These are phyloP conservation scores for Drosophila melanica DNA, from an alignment of 1,140 invertebrate species.

Conservation along the genomic window DNA sequence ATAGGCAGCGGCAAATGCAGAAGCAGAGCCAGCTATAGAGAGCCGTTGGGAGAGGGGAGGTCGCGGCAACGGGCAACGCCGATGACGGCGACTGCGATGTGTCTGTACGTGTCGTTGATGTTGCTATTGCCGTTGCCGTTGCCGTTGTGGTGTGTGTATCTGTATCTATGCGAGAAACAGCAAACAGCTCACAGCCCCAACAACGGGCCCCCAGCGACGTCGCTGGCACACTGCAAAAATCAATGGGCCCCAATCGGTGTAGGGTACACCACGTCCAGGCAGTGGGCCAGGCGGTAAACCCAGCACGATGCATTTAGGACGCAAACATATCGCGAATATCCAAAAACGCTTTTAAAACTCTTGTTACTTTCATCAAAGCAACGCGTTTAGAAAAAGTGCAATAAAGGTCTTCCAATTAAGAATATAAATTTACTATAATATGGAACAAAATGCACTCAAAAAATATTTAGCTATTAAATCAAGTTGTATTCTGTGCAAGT, in stretches of 20 bases:
- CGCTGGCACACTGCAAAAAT: slow-evolving; percentile 27
- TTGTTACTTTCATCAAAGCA: slow-evolving; percentile 4
- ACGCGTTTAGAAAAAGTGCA: background rate
- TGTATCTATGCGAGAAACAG: slow-evolving; percentile 53
- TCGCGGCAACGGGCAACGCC: background rate
- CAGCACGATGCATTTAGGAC: slow-evolving; percentile 29
- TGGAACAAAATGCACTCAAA: too few relatives aligned
- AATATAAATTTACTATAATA: background rate
- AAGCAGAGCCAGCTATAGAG: slow-evolving; percentile 21
- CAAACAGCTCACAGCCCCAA: slow-evolving; percentile 34
- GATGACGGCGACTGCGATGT: slow-evolving; percentile 45
- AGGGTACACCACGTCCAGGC: slow-evolving; percentile 39
- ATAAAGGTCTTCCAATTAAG: slow-evolving; percentile 3
- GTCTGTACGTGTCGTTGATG: slow-evolving; percentile 29
- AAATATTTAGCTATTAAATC: too few relatives aligned
- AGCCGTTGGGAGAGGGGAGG: slow-evolving; percentile 4
- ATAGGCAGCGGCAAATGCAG: slow-evolving; percentile 39
- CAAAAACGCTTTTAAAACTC: background rate
- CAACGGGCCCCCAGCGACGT: slow-evolving; percentile 40
- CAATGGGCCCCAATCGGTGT: slow-evolving; percentile 27
- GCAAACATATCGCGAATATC: slow-evolving; percentile 31
- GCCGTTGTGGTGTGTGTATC: slow-evolving; percentile 35
- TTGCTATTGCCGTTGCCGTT: slow-evolving; percentile 1
- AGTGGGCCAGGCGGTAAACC: slow-evolving; percentile 43
- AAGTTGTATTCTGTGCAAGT: too few relatives aligned